Conservation (phyloP, 2,797 vertebrate species). For the Schizothorax lantsangensis region DNA sequence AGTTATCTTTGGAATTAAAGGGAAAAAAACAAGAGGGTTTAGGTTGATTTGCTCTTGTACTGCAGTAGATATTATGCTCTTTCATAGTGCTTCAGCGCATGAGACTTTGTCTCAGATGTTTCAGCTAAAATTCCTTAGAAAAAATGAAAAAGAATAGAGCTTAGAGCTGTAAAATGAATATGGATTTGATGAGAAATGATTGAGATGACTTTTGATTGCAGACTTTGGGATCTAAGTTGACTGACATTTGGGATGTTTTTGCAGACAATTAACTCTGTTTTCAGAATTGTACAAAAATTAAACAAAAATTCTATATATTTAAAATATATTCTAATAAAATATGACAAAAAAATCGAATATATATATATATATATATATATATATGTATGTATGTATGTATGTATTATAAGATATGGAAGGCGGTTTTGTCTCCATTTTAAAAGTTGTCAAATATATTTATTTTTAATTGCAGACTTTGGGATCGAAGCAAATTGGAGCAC, state of each 20-base stretch:
- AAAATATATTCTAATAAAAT: neutral
- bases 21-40: slow-evolving; percentile 53
- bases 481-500: neutral
- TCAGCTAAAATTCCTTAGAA: neutral
- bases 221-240: neutral
- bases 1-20: slow-evolving; percentile 72
- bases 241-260: neutral
- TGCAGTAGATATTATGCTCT: slow-evolving; percentile 12
- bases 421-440: neutral
- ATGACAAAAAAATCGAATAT: too few species aligned
- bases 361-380: too few species aligned
- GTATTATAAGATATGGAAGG: too few species aligned
- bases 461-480: neutral
- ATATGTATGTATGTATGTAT: too few species aligned
- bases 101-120: neutral
- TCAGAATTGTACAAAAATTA: neutral
- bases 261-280: neutral
- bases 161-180: neutral
- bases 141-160: neutral
- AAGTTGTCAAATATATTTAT: neutral
- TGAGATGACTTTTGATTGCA: neutral
- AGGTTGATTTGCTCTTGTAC: slow-evolving; percentile 17
- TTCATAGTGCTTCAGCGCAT: neutral
- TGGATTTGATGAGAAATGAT: neutral
- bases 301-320: neutral